Base-by-base conservation (phyloP, 2,113 vertebrate genomes). In the Phaethon lepturus region DNA sequence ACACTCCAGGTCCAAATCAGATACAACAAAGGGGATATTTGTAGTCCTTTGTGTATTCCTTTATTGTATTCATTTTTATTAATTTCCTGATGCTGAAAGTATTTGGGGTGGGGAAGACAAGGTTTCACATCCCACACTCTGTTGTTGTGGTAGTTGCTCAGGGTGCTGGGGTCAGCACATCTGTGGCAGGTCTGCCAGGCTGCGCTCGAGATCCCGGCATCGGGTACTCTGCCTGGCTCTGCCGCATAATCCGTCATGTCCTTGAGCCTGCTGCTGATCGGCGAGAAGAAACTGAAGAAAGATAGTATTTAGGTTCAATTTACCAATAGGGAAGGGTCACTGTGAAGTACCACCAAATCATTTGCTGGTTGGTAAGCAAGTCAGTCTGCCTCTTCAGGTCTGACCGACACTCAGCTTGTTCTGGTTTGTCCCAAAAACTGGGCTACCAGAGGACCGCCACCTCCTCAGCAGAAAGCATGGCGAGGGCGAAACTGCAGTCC, bases 21-120 rank as follows among this genome's bases (percentile, higher is more conserved):
- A 95, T 95, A 85, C 74, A 96, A 94, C 86, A 91, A 97, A 95
- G 58, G 50, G 94, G 81, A 90, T 94, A 85, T 96, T 95, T 93
- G 74, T 87, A 87, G 62, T 95, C 95, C 83, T 94, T 93, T 91
- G 94, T 91, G 93, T 94, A 94, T 95, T 88, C 53, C 84, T 93
- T 85, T 95, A 79, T 94, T 97, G 64, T 94, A 79, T 58, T 95
- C 69, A 35, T 90, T 97, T 96, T 92, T 91, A 95, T 97, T 97
- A 95, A 96, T 97, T 97, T 97, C 96, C 97, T 95, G 86, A 76
- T 91, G 47, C 62, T 93, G 71, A 72, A 87, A 88, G 42, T 86
- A 76, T 89, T 91, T 60, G 29, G 44, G 56, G 53, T 31, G 11
- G 58, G 77, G 77, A 93, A 92, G 73, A 47, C 69, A 64, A 45